Conservation (phyloP, 2,888 invertebrate species). For the Tetramorium bicarinatum region DNA sequence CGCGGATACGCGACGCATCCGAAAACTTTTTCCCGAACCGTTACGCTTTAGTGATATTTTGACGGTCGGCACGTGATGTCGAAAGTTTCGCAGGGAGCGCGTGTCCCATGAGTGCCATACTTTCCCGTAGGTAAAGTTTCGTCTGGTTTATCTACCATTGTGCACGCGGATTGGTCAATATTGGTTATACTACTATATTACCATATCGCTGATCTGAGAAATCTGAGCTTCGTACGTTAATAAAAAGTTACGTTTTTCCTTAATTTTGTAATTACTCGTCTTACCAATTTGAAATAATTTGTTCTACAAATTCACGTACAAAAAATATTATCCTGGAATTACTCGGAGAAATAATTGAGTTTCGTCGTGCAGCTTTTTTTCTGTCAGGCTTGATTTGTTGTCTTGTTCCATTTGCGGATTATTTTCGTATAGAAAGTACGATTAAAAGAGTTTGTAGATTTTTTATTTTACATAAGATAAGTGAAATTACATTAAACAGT, state of each 20-base stretch:
- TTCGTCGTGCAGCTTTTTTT: background rate
- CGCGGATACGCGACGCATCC: slow-evolving; percentile 33
- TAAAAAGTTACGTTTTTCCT: background rate
- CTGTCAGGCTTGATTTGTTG: background rate
- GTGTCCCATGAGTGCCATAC: slow-evolving; percentile 46
- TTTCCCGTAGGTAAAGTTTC: slow-evolving; percentile 43
- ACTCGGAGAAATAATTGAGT: slow-evolving; percentile 21
- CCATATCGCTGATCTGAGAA: background rate
- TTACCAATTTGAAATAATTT: background rate
- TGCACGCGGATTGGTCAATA: slow-evolving; percentile 28
- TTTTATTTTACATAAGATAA: background rate
- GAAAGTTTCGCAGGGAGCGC: slow-evolving; percentile 33
- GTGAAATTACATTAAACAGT: background rate
- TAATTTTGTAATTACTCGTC: background rate
- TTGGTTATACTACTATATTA: slow-evolving; percentile 23
- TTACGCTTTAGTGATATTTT: slow-evolving; percentile 56
- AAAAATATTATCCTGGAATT: slow-evolving; percentile 7
- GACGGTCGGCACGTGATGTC: slow-evolving; percentile 46
- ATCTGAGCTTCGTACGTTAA: background rate
- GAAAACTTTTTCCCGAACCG: slow-evolving; percentile 47
- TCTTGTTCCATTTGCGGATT: background rate
- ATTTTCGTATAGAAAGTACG: background rate
- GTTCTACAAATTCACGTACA: slow-evolving; percentile 6
- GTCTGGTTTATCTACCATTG: slow-evolving; percentile 32
- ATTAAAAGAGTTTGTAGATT: background rate